phyloP scores from a whole-genome alignment of 2,797 vertebrate species.

The Diplodus sargus region DNA sequence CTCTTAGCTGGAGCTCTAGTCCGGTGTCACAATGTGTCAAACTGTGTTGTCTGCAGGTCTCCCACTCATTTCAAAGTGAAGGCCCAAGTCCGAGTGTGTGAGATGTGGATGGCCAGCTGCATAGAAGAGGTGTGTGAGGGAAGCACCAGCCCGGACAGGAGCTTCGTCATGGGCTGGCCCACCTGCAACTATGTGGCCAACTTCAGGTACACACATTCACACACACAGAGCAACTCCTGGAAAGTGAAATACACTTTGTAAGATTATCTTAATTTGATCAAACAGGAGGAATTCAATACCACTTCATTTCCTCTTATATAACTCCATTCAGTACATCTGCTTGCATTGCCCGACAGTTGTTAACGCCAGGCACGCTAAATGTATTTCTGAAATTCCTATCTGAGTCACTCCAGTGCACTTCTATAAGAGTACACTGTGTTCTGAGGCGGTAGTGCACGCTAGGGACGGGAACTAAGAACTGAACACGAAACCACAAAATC shows the following conservation, averaged over 20 bases:
- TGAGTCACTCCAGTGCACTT: neutral
- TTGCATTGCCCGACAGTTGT: neutral
- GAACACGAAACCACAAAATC: conserved; percentile 35
- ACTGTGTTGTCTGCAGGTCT: conserved; percentile 79
- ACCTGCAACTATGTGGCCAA: conserved; percentile 94
- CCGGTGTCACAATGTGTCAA: neutral
- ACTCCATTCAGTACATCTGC: neutral
- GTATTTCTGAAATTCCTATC: conserved; percentile 3
- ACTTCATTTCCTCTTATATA: conserved; percentile 9
- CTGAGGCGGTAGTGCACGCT: conserved; percentile 33
- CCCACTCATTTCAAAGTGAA: conserved; percentile 91
- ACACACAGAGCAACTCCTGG: neutral
- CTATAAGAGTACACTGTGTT: conserved; percentile 49
- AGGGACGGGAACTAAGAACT: conserved; percentile 28
- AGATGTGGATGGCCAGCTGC: conserved; percentile 95
- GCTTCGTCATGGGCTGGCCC: conserved; percentile 97
- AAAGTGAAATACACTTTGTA: neutral
- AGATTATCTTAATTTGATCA: conserved; percentile 7
- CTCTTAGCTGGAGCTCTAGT: neutral
- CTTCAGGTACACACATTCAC: conserved; percentile 88
- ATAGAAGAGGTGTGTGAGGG: conserved; percentile 95
- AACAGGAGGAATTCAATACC: neutral
- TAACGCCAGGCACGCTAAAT: neutral
- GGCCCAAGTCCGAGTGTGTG: conserved; percentile 87
- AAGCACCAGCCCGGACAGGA: conserved; percentile 87